Conservation (phyloP, 2,113 vertebrate genomes). For the Taxidea taxus region DNA sequence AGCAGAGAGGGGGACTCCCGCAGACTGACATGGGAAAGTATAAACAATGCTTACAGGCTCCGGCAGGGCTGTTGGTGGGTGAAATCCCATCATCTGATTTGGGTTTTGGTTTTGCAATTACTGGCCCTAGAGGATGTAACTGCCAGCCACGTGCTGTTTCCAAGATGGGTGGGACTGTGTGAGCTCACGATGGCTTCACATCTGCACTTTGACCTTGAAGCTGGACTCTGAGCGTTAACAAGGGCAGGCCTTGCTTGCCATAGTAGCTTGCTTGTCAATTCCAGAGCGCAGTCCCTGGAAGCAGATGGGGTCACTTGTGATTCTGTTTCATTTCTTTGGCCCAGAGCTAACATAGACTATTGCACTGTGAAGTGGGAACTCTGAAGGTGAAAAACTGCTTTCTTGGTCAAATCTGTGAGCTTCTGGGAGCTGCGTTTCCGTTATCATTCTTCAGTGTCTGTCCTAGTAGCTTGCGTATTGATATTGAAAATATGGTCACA, state of each 20-base stretch:
- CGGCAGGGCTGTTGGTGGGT: not conserved
- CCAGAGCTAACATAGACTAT: not conserved
- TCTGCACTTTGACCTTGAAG: not conserved
- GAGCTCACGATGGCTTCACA: not conserved
- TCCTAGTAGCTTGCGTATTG: not conserved
- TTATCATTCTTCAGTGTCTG: not conserved
- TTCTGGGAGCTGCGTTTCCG: not conserved
- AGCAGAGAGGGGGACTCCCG: conserved; percentile 19
- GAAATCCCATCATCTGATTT: conserved; percentile 49
- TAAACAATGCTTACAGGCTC: conserved; percentile 56
- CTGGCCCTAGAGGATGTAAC: not conserved
- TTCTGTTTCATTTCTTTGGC: conserved; percentile 23
- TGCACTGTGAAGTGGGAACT: not conserved
- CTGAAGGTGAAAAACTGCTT: not conserved
- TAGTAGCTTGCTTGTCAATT: not conserved
- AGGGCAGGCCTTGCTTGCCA: not conserved
- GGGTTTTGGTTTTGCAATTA: conserved; percentile 52
- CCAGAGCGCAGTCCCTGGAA: not conserved
- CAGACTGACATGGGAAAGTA: conserved; percentile 66
- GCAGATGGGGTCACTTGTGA: not conserved
- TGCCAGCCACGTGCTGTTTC: conserved; percentile 11
- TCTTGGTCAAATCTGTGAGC: conserved; percentile 30
- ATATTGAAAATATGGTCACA: not conserved
- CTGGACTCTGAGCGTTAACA: not conserved
- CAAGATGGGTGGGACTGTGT: not conserved